Percentiles rank a stretch among this genome's conserved stretches.
Conservation (phyloP, 1,140 invertebrate genomes). For the Lysiphlebus fabarum region DNA sequence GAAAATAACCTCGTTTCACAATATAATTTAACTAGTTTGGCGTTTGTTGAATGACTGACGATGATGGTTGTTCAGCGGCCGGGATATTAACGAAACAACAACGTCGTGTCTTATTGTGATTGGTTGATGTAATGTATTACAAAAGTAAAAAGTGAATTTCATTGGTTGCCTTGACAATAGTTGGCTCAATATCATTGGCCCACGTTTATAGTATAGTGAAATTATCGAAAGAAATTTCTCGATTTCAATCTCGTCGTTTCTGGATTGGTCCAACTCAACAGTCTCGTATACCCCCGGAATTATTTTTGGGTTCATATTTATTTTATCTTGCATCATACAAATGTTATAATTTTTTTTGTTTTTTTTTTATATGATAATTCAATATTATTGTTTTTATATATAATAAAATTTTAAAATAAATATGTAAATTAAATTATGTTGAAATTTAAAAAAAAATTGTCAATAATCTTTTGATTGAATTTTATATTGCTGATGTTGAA, state of each 20-base stretch:
- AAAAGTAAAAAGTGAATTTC: conserved; percentile 34
- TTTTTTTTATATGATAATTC: neutral
- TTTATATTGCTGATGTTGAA: no score
- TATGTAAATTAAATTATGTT: no score
- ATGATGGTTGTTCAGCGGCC: conserved; percentile 34
- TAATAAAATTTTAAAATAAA: no score
- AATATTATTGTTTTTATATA: neutral
- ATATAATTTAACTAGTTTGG: conserved; percentile 22
- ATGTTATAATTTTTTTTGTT: conserved; percentile 2
- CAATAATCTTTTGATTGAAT: no score
- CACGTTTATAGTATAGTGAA: conserved; percentile 47
- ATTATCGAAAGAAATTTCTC: conserved; percentile 29
- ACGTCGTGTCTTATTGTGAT: conserved; percentile 55
- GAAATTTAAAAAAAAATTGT: no score
- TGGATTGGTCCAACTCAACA: conserved; percentile 15
- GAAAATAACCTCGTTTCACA: neutral
- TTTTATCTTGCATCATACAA: neutral
- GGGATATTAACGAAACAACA: conserved; percentile 54
- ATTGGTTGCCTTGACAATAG: conserved; percentile 45
- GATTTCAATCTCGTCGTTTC: conserved; percentile 1
- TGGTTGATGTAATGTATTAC: conserved; percentile 42
- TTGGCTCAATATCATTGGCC: conserved; percentile 57
- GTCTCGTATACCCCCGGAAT: neutral
- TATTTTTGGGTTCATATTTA: conserved; percentile 13
- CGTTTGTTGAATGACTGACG: conserved; percentile 46